Percentiles rank a stretch among this genome's conserved stretches.
phyloP scores from a whole-genome alignment of 2,888 invertebrate species.

The Dolichopus griseipennis region DNA sequence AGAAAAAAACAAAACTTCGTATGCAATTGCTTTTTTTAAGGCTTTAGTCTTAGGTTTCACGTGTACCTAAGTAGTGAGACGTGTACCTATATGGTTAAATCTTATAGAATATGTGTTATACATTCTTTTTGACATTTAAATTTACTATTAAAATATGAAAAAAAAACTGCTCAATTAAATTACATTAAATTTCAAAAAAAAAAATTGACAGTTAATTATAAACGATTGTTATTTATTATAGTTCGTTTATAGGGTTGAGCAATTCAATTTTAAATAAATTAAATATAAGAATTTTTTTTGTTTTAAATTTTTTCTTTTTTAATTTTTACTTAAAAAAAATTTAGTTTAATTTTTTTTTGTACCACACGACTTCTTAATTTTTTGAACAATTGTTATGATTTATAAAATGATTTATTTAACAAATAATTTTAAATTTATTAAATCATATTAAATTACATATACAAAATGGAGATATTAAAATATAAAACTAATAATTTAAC shows the following conservation, averaged over 20 bases:
- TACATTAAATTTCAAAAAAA: not conserved
- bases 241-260: conserved; percentile 1
- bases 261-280: not conserved
- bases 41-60: no score
- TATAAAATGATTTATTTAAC: not conserved
- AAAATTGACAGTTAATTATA: conserved; percentile 1
- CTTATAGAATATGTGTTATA: no score
- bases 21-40: no score
- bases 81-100: no score
- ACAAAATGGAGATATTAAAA: no score
- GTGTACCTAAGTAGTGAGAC: no score
- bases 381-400: conserved; percentile 3
- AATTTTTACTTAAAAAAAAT: not conserved
- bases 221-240: conserved; percentile 3
- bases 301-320: not conserved
- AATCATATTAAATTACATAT: not conserved
- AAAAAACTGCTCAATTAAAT: not conserved
- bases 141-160: no score
- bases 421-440: not conserved
- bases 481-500: not conserved
- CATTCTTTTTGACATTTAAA: no score
- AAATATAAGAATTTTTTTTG: not conserved
- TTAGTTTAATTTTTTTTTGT: not conserved
- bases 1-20: no score
- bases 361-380: conserved; percentile 1